A percentile compares a stretch with the other conserved stretches of the same genome.
Conservation (phyloP, 2,888 invertebrate species). For the Cheilosia soror region DNA sequence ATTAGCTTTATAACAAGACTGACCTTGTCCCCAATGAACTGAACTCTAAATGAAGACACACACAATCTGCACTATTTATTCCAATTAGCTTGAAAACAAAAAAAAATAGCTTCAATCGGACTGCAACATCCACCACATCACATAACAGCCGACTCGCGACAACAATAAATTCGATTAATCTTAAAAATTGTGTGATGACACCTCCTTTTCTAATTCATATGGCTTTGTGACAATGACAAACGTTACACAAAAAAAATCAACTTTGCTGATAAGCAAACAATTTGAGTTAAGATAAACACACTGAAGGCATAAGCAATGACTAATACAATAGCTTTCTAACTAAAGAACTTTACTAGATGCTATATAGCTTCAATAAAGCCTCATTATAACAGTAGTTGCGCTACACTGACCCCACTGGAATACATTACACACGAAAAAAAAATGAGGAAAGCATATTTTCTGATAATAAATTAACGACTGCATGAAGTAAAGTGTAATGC, state of each 20-base stretch:
- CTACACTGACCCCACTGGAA: slow-evolving; percentile 47
- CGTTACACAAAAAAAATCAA: slow-evolving; percentile 18
- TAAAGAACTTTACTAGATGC: slow-evolving; percentile 18
- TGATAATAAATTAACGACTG: slow-evolving; percentile 5
- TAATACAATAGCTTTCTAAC: slow-evolving; percentile 40
- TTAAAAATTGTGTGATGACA: not conserved
- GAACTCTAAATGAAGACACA: not conserved
- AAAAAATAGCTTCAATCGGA: not conserved
- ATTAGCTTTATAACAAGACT: slow-evolving; percentile 18
- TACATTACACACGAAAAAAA: not conserved
- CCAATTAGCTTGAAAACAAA: not conserved
- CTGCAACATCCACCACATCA: not conserved
- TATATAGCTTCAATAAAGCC: slow-evolving; percentile 11
- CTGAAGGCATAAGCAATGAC: slow-evolving; percentile 41
- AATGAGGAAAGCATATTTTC: slow-evolving; percentile 5
- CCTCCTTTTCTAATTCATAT: not conserved
- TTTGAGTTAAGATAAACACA: slow-evolving; percentile 55
- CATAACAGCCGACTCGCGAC: not conserved
- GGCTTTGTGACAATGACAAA: slow-evolving; percentile 40
- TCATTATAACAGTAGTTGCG: slow-evolving; percentile 18
- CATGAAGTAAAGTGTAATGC: slow-evolving; percentile 23
- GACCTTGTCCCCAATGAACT: slow-evolving; percentile 32
- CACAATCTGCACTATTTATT: not conserved
- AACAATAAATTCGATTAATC: slow-evolving; percentile 5
- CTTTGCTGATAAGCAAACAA: slow-evolving; percentile 54